Conservation (phyloP, 1,140 invertebrate species). For the Drosophila funebris region DNA sequence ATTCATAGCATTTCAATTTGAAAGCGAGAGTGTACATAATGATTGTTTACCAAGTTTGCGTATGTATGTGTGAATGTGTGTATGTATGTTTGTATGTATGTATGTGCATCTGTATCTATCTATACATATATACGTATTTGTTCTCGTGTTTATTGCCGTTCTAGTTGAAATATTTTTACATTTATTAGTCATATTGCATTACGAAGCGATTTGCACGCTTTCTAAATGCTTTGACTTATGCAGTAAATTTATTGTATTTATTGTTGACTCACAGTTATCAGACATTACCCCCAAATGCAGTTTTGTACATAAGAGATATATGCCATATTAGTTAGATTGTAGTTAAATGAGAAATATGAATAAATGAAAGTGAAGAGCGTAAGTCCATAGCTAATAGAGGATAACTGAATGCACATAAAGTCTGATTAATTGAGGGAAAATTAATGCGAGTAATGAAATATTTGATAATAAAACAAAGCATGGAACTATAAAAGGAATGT, state of each 20-base stretch:
- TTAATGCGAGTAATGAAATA: too few relatives aligned
- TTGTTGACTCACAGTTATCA: constrained; percentile 9
- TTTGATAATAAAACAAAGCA: too few relatives aligned
- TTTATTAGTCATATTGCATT: constrained; percentile 15
- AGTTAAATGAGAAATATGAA: not conserved
- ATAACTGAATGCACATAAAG: too few relatives aligned
- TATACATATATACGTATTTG: constrained; percentile 2
- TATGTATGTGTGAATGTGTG: not conserved
- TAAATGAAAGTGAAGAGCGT: not conserved
- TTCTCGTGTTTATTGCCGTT: constrained; percentile 1
- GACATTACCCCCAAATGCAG: constrained; percentile 4
- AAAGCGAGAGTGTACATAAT: constrained; percentile 43
- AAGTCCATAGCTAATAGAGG: too few relatives aligned
- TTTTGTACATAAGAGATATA: not conserved
- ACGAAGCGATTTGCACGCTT: constrained; percentile 5
- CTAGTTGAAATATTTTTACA: constrained; percentile 16
- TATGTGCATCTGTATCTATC: constrained; percentile 7
- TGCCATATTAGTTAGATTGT: not conserved
- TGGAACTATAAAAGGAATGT: too few relatives aligned
- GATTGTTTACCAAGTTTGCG: constrained; percentile 22
- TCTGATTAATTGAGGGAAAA: too few relatives aligned
- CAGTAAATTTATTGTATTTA: not conserved
- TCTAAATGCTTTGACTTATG: constrained; percentile 3
- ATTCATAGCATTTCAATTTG: constrained; percentile 46
- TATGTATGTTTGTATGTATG: not conserved